These are phyloP conservation scores for Mystacornis crossleyi DNA, from an alignment of 2,113 vertebrate genomes.

Conservation along the genomic window DNA sequence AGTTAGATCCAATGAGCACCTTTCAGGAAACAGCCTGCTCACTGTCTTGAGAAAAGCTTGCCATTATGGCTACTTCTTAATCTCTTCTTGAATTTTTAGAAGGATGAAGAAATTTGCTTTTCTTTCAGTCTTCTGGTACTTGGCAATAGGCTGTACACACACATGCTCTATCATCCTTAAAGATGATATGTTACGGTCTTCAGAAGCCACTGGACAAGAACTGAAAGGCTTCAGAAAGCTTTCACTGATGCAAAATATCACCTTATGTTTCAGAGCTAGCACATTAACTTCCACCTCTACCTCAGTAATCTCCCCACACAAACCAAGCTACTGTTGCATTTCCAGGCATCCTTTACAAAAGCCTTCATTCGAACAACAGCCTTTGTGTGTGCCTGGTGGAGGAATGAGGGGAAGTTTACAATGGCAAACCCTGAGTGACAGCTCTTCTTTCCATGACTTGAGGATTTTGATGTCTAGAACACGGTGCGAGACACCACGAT, in stretches of 20 bases:
- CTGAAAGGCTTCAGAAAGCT: not conserved
- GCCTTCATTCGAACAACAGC: not conserved
- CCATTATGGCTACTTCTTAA: not conserved
- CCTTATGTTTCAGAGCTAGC: not conserved
- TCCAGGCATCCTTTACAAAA: not conserved
- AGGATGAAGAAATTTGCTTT: not conserved
- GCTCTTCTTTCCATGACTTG: not conserved
- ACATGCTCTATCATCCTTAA: not conserved
- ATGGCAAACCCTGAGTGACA: not conserved
- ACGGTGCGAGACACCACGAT: rapidly evolving
- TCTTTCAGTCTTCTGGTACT: not conserved
- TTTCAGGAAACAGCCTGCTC: not conserved
- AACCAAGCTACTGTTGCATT: not conserved
- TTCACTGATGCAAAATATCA: not conserved
- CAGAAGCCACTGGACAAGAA: not conserved
- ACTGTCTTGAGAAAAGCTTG: not conserved
- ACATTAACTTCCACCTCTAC: not conserved
- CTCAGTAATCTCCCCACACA: not conserved
- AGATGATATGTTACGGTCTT: not conserved
- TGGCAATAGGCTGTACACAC: not conserved
- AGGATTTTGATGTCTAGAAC: not conserved
- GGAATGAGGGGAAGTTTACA: not conserved
- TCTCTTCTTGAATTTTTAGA: not conserved
- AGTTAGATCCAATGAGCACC: not conserved
- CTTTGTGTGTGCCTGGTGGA: not conserved